Base-by-base conservation (phyloP, 1,140 invertebrate genomes). In the Euschistus heros region DNA sequence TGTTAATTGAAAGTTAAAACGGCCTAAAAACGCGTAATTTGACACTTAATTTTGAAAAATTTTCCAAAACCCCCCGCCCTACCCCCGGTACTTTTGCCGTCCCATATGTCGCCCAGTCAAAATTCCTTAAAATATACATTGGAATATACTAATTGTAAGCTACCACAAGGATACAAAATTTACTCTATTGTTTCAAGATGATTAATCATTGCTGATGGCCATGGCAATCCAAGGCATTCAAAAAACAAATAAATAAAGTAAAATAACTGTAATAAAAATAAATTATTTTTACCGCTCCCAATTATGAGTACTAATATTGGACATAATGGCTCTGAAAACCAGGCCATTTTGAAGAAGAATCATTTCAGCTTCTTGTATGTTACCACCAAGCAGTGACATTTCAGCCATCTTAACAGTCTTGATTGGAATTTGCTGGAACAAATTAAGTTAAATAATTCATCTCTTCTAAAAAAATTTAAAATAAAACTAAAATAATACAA, bases 221-320 rank as follows among this genome's bases (percentile, higher is more conserved):
- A 46, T 13, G n/a, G 10, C 10, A 46, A 13, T 46, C 10, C n/a
- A 46, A 13, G n/a, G 44, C 44, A 13, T 13, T 57, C 13, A 57
- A 57, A 57, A 57, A 57, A 57, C 22, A 57, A 57, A 10, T 13
- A 15, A 13, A 30, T 4, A 30, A 30, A 30, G 27, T 30, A 30
- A 7, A 37, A 13, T 37, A 6, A 37, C 8, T 37, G 13, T 37
- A 37, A 60, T n/a, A 7, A 27, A 6, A 33, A 18, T 24, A 8
- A 18, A 59, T 60, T 62, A 30, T 17, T 62, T 44, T 33, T 77
- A 87, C 82, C 88, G 83, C 63, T 87, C 86, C 90, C 92, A 96
- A 71, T 90, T 86, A 75, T 91, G 91, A 69, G 90, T 80, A 69
- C 85, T 79, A n/a, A 94, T 78, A 72, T 93, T 88, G 0, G 89